Base-by-base conservation (phyloP, 1,140 invertebrate species). In the Lucilia sericata region DNA sequence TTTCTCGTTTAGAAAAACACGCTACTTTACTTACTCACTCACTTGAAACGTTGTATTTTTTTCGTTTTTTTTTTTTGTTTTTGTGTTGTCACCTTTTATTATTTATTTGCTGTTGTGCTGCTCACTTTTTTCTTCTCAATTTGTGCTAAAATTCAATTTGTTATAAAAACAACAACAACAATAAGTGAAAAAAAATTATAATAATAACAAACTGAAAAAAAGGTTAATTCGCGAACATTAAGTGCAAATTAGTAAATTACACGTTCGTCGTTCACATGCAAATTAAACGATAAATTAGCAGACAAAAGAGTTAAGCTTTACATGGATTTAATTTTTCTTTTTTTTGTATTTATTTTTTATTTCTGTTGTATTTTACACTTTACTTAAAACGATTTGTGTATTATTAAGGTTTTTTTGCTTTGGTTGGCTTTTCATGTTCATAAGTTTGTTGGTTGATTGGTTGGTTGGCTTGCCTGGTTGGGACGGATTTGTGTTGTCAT, bases 181-280 rank as follows among this genome's bases (percentile, higher is more conserved):
- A 70, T n/a, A 70, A 14, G 12, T 14, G 17, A 10, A 65, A 65
- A 65, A 65, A 13, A 75, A 75, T 17, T 30, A 30, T 30, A 30
- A 30, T 30, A 30, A 30, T 30, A 30, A 30, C 25, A 30, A 30
- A 30, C 25, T 30, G 25, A 36, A 49, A 80, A 80, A 80, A 80
- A 80, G 76, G 76, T 80, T 49, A 80, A 80, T 80, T 80, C 47
- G 76, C 76, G 47, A 47, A 80, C 47, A 80, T 80, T 80, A 80
- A 80, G 76, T 80, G 76, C 76, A 80, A 80, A 80, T 80, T 80
- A 80, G 76, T 80, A 80, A 80, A 80, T 80, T 80, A 80, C 76
- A 80, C 47, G 76, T 80, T 80, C 76, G 76, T 49, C 42, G 76
- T 80, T 80, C 76, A 80, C 76, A 80, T 80, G 76, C 76, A 80